Base-by-base conservation (phyloP, 1,140 invertebrate species). In the Euwallacea fornicatus region DNA sequence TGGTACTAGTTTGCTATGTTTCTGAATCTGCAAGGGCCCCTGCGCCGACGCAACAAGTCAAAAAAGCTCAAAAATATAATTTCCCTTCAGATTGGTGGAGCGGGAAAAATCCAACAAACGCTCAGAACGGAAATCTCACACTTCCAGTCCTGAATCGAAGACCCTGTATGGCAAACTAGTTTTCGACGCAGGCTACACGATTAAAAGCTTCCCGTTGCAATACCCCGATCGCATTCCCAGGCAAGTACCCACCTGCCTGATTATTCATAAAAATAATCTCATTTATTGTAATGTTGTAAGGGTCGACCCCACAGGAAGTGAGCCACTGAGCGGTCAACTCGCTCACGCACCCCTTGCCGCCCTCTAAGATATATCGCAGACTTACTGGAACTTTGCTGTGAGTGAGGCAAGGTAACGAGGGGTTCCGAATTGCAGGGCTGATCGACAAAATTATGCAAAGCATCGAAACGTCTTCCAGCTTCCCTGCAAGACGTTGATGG, bases 401-500 rank as follows among this genome's bases (percentile, higher is more conserved):
- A 15, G 85, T 80, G 21, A 93, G 74, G 76, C 86, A 83, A 44
- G 90, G 84, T 74, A 84, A 73, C 6, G 78, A 63, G 69, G 54
- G 55, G 4, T 74, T 80, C 43, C 74, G 75, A 60, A 82, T 78
- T 69, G 79, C 76, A 10, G 82, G 80, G 76, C 84, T 85, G 77
- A 84, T 89, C 80, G 87, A 85, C 43, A 91, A 79, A 62, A 90
- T 84, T 47, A 89, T 88, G 75, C 89, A 89, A 6, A 98, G 82
- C 60, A 93, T 85, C 6, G 93, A 87, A 46, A 96, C 87, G 82
- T 97, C 94, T 80, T 97, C 95, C 67, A 97, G 84, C 83, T 96
- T 95, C 66, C 90, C 92, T 42, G 93, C 9, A 66, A 66, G 11
- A 9, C n/a, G 3, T 56, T 56, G 9, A 10, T 50, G 8, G 16